Base-by-base conservation (phyloP, 1,140 invertebrate species). In the Drosophila ogumai region DNA sequence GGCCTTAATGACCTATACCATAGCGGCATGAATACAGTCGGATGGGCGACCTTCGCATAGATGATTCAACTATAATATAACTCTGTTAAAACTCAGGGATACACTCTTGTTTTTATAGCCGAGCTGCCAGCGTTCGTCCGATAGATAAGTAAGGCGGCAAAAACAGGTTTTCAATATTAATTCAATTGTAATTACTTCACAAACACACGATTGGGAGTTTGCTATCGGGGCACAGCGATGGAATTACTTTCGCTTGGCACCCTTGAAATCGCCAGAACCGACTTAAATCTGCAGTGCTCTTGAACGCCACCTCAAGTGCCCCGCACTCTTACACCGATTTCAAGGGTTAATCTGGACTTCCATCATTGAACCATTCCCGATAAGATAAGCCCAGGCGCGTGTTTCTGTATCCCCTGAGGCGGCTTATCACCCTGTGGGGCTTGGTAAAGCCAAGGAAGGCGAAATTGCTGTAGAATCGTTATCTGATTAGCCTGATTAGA, bases 351-450 rank as follows among this genome's bases (percentile, higher is more conserved):
- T 68, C 63, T 68, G 63, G 9, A 36, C 32, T 52, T 67, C 17
- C 36, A 52, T 25, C 65, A 66, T 63, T 36, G 41, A 66, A 66
- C 32, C 32, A 7, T 6, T 34, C 6, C 28, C 46, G 65, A 68
- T 68, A 67, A 68, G 65, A 68, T 68, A 68, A 50, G 19, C n/a
- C 43, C 44, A 8, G 65, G 66, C 66, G 66, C 63, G 66, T 68
- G 66, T 49, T 68, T 22, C 28, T 25, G 10, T 17, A 22, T 36
- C 19, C 28, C n/a, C 46, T 31, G 32, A 49, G n/a, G 44, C 15
- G 34, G 34, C 44, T 68, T 67, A 68, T 68, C 44, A 19, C n/a
- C n/a, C 28, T 36, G 38, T 50, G 65, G 60, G 56, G 60, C 19
- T 66, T 65, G 44, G 44, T 32, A 41, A 65, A 65, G 34, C 65